A percentile compares a stretch with the other conserved stretches of the same genome.
These are phyloP conservation scores for Montipora cactus DNA, from an alignment of 64 coral and sea anemone genomes.

Conservation along the genomic window DNA sequence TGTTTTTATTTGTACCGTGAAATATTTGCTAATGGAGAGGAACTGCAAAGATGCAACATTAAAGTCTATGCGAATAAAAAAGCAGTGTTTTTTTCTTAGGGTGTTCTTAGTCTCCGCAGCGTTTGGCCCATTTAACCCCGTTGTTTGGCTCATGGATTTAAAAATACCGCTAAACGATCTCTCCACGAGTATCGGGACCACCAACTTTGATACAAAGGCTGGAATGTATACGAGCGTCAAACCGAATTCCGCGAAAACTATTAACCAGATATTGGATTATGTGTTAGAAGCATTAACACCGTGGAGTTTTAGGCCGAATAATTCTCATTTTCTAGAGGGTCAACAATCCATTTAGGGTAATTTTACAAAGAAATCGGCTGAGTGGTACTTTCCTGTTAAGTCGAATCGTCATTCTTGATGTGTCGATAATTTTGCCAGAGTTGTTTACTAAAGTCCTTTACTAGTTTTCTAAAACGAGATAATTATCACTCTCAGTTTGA, in stretches of 20 bases:
- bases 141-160: neutral
- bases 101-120: neutral
- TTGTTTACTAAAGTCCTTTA: conserved; percentile 18
- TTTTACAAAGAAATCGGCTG: conserved; percentile 42
- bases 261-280: conserved; percentile 12
- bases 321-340: conserved; percentile 29
- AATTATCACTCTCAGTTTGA: conserved; percentile 7
- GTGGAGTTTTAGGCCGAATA: neutral
- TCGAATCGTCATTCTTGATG: conserved; percentile 10
- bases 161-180: conserved; percentile 48
- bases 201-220: conserved; percentile 1
- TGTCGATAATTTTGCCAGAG: conserved; percentile 9
- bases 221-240: neutral
- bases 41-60: neutral
- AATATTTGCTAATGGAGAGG: conserved; percentile 5
- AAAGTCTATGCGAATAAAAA: neutral
- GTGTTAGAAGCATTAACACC: neutral
- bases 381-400: neutral
- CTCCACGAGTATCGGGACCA: neutral
- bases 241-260: conserved; percentile 33
- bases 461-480: conserved; percentile 4
- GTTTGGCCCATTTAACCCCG: conserved; percentile 5
- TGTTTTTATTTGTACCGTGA: conserved; percentile 19
- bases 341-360: conserved; percentile 41
- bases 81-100: neutral